phyloP scores from a whole-genome alignment of 2,113 vertebrate species.

The Elgaria multicarinata region DNA sequence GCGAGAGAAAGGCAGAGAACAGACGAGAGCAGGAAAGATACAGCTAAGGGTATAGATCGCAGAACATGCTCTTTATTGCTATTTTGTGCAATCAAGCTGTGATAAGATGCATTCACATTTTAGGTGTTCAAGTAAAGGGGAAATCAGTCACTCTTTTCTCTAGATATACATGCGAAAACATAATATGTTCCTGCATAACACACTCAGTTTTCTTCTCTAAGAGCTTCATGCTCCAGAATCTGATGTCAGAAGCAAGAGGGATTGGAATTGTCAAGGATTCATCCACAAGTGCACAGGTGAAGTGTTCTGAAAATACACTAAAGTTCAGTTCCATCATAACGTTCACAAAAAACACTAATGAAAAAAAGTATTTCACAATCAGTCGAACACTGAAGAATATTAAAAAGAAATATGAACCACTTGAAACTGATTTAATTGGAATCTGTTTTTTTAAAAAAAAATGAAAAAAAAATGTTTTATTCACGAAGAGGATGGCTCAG shows the following conservation, averaged over 20 bases:
- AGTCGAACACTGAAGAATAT: not conserved
- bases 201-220: not conserved
- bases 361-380: not conserved
- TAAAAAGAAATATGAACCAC: not conserved
- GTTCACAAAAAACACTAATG: not conserved
- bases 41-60: not conserved
- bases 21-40: not conserved
- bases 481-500: not conserved
- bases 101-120: not conserved
- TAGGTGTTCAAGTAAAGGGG: too few relatives aligned
- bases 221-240: not conserved
- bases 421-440: not conserved
- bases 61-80: not conserved
- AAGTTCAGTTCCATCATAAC: not conserved
- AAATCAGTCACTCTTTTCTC: not conserved
- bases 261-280: not conserved
- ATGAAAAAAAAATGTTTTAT: not conserved
- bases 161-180: not conserved
- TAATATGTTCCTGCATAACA: not conserved
- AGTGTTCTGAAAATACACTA: not conserved
- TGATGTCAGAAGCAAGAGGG: not conserved
- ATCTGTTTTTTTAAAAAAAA: not conserved
- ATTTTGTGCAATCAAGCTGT: not conserved
- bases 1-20: not conserved
- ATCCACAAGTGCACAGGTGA: not conserved